A percentile compares a stretch with the other conserved stretches of the same genome.
Conservation (phyloP, 2,113 vertebrate genomes). For the Verasper variegatus region DNA sequence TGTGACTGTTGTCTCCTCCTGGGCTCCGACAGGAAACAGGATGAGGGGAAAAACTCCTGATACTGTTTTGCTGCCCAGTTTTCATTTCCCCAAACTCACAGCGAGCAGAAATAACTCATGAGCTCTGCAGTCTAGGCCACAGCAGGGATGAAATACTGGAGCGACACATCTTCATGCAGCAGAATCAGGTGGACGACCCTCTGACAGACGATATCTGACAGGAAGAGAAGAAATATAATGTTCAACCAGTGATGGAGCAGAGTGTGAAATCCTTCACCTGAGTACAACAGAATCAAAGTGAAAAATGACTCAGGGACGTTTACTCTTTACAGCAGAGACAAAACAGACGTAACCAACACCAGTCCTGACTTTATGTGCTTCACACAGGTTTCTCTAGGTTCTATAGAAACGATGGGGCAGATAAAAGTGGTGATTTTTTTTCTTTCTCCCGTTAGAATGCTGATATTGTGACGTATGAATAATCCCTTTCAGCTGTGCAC, state of each 20-base stretch:
- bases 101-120: too few species aligned
- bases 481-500: neutral
- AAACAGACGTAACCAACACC: neutral
- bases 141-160: slow-evolving; percentile 84
- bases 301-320: too few species aligned
- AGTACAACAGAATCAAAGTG: too few species aligned
- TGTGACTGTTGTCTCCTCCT: too few species aligned
- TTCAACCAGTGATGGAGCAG: too few species aligned
- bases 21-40: too few species aligned
- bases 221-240: neutral
- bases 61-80: too few species aligned
- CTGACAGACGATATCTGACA: slow-evolving; percentile 78
- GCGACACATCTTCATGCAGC: slow-evolving; percentile 82
- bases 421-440: neutral
- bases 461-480: too few species aligned
- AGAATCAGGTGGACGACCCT: slow-evolving; percentile 80
- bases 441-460: too few species aligned
- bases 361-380: neutral
- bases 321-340: neutral
- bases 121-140: slow-evolving; percentile 52
- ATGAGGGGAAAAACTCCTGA: too few species aligned
- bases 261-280: too few species aligned
- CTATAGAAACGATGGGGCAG: neutral
- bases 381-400: neutral
- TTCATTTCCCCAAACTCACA: too few species aligned